These are phyloP conservation scores for Lutjanus campechanus DNA, from an alignment of 2,797 vertebrate genomes.

Conservation along the genomic window DNA sequence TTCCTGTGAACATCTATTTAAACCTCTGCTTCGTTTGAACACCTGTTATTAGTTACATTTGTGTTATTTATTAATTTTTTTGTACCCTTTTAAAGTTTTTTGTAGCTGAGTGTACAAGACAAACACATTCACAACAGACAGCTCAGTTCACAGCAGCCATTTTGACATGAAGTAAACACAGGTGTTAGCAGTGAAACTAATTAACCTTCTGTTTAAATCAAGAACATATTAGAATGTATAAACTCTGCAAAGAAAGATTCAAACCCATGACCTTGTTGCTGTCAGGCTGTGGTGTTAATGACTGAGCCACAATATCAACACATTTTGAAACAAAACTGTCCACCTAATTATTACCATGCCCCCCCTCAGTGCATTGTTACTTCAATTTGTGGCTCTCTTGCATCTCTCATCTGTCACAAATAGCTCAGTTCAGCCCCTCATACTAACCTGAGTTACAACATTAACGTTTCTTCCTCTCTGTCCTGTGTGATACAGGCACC, in stretches of 20 bases:
- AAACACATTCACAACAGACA: neutral
- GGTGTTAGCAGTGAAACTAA: no score
- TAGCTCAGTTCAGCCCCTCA: neutral
- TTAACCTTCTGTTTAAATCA: no score
- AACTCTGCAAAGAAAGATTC: neutral
- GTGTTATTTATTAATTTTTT: no score
- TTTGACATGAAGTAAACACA: no score
- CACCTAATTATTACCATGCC: neutral
- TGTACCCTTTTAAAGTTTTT: neutral
- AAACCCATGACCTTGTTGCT: neutral
- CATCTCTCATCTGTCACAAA: neutral
- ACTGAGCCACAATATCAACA: neutral
- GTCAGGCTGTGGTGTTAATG: slow-evolving; percentile 3
- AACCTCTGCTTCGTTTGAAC: neutral
- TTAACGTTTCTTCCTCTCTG: slow-evolving; percentile 24
- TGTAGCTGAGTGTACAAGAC: neutral
- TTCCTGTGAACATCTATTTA: neutral
- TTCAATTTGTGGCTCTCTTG: neutral
- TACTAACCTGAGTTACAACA: neutral
- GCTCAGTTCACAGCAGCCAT: no score
- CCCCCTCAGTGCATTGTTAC: neutral
- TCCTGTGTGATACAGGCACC: slow-evolving; percentile 75
- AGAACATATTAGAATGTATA: no score
- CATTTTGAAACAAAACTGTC: neutral
- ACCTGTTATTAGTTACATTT: neutral